Conservation (phyloP, 37 sponge, comb jelly and placozoan genomes). For the Ephydatia muelleri region DNA sequence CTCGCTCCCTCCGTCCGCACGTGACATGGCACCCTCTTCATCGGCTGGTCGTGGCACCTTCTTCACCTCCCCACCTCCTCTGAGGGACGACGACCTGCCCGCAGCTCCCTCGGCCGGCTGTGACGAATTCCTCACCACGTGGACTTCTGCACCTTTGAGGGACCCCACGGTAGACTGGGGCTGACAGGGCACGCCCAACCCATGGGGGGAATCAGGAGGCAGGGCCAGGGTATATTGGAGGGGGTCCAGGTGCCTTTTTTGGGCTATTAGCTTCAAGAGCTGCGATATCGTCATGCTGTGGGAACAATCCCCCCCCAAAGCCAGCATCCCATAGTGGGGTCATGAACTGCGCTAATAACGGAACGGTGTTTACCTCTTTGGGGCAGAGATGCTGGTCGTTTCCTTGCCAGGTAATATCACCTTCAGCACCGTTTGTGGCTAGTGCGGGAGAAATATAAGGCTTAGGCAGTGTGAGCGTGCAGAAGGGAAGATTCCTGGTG, state of each 20-base stretch:
- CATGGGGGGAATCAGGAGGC: constrained; percentile 24
- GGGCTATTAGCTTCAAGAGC: constrained; percentile 22
- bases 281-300: constrained; percentile 22
- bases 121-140: constrained; percentile 2
- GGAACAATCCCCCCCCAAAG: too few species aligned
- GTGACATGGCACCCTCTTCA: too few species aligned
- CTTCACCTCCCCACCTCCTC: too few species aligned
- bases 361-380: constrained; percentile 7
- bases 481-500: neutral
- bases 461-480: neutral
- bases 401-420: constrained; percentile 15
- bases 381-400: constrained; percentile 3
- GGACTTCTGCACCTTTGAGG: constrained; percentile 23
- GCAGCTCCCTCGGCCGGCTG: neutral
- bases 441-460: neutral
- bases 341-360: too few species aligned
- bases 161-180: constrained; percentile 17
- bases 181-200: constrained; percentile 6
- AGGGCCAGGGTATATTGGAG: constrained; percentile 25
- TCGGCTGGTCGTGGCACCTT: too few species aligned
- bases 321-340: neutral
- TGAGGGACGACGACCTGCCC: too few species aligned
- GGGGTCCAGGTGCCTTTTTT: constrained; percentile 30
- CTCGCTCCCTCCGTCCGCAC: too few species aligned
- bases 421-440: constrained; percentile 15